These are phyloP conservation scores for Odontothrips loti DNA, from an alignment of 2,888 invertebrate genomes.

Conservation along the genomic window DNA sequence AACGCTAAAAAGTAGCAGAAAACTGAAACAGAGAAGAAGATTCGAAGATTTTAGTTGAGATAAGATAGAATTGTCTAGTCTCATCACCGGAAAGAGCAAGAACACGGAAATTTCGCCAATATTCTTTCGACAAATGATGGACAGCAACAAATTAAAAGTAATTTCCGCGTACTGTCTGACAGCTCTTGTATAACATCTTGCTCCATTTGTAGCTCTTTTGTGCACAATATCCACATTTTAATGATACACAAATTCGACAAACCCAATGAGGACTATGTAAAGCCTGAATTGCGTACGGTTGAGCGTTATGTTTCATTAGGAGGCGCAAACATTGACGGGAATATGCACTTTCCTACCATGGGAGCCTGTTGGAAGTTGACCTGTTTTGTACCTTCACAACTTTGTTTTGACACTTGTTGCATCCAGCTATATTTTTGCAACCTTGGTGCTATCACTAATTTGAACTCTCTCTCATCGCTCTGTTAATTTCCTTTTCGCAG, in stretches of 20 bases:
- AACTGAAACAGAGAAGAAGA: not conserved
- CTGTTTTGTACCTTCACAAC: not conserved
- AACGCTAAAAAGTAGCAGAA: not conserved
- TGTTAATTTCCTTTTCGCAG: not conserved
- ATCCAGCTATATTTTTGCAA: not conserved
- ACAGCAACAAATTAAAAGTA: not conserved
- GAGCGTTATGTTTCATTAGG: too few species aligned
- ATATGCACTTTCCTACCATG: too few species aligned
- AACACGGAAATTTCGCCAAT: too few species aligned
- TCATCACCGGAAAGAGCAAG: too few species aligned
- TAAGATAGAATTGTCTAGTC: not conserved
- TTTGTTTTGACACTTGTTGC: constrained; percentile 11
- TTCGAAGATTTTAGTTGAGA: not conserved
- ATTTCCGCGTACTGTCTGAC: not conserved
- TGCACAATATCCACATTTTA: too few species aligned
- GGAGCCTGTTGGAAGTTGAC: not conserved
- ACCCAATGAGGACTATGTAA: too few species aligned
- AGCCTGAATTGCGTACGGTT: too few species aligned
- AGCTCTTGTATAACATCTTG: too few species aligned
- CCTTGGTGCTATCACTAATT: not conserved
- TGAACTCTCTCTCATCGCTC: not conserved
- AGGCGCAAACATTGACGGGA: too few species aligned
- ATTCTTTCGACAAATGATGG: not conserved
- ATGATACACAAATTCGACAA: too few species aligned
- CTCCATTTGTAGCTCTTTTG: too few species aligned